Percentiles rank a stretch among this genome's conserved stretches.
Evolutionary conservation across 2,888 invertebrate species (phyloP).

Genomic region (Tetanocera ferruginea): DNA sequence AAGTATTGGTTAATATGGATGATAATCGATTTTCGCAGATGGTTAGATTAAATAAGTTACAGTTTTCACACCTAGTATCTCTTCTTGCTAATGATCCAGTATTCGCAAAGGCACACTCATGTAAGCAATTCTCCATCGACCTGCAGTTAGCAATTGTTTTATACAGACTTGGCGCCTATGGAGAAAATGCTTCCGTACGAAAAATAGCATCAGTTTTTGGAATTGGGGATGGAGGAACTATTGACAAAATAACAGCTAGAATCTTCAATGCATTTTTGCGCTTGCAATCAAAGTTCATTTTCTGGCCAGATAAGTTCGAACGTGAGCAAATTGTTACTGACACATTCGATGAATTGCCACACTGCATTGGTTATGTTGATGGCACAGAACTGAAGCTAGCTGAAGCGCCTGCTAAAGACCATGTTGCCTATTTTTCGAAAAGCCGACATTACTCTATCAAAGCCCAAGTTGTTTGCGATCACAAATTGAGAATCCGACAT

Average conservation of each 20-base stretch:
- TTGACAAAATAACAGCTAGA: too few relatives aligned
- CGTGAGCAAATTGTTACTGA: constrained; percentile 25
- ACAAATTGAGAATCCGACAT: neutral
- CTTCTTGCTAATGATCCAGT: neutral
- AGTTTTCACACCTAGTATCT: neutral
- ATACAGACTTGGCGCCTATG: too few relatives aligned
- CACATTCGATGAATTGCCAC: constrained; percentile 27
- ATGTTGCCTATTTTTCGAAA: neutral
- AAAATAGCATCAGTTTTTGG: neutral
- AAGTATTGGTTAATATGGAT: neutral
- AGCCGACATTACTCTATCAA: neutral
- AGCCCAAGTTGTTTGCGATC: neutral
- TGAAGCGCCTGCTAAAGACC: neutral
- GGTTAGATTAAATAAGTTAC: neutral
- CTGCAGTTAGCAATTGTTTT: neutral
- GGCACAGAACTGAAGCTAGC: neutral
- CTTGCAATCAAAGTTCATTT: constrained; percentile 15
- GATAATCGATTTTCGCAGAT: neutral
- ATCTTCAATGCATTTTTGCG: too few relatives aligned
- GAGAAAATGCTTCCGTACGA: too few relatives aligned
- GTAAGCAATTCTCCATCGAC: neutral
- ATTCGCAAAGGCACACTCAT: neutral
- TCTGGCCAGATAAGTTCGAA: constrained; percentile 29
- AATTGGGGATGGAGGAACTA: neutral
- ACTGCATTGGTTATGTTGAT: neutral